These are phyloP conservation scores for Petrocephalus schoutedeni DNA, from an alignment of 2,797 vertebrate genomes.

Conservation along the genomic window DNA sequence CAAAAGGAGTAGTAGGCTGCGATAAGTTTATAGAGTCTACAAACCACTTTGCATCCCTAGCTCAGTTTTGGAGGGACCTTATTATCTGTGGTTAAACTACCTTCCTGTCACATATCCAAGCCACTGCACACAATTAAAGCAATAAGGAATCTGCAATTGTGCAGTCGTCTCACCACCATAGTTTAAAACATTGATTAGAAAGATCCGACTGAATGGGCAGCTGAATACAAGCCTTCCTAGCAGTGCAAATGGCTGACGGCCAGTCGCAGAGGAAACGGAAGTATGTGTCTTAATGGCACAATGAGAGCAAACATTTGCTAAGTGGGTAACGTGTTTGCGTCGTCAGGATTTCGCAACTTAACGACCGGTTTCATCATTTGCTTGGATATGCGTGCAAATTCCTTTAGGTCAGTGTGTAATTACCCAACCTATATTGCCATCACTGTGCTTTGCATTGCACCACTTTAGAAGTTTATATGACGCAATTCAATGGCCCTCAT, in stretches of 20 bases:
- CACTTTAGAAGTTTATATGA: neutral
- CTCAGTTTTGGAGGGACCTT: too few species aligned
- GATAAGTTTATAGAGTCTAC: neutral
- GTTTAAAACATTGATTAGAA: neutral
- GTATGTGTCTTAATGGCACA: neutral
- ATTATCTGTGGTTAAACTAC: neutral
- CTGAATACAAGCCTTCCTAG: neutral
- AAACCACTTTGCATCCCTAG: neutral
- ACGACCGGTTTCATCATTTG: neutral
- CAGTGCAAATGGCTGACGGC: neutral
- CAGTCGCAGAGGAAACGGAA: neutral
- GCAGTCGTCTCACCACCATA: neutral
- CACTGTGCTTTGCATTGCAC: neutral
- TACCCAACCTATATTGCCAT: neutral
- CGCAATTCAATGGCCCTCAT: neutral
- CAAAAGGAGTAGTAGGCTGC: neutral
- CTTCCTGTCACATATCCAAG: neutral
- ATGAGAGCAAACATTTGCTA: constrained; percentile 8
- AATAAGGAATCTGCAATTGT: neutral
- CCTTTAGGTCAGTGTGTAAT: neutral
- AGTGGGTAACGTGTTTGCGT: neutral
- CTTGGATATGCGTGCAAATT: neutral
- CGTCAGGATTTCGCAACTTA: neutral
- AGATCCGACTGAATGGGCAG: neutral
- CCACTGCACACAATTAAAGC: neutral